Base-by-base conservation (phyloP, 2,113 vertebrate species). In the Mesocricetus auratus region DNA sequence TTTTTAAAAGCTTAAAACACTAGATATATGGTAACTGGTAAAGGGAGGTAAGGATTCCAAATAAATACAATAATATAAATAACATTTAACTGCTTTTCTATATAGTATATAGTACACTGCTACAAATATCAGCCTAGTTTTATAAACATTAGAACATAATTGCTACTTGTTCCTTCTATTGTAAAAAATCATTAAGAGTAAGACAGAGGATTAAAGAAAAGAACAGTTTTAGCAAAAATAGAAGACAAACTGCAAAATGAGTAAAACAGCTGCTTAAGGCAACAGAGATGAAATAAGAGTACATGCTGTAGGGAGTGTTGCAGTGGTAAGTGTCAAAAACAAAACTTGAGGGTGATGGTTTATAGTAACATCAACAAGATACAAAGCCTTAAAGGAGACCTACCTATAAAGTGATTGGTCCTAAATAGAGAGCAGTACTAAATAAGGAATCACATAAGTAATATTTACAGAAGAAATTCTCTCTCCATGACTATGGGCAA, bases 41-140 rank as follows among this genome's bases (percentile, higher is more conserved):
- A 95, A 94, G 62, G 29, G 78, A 82, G 31, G 42, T 79, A 21
- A 83, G 6, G 82, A 81, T 96, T 95, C 56, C 79, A 93, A 94
- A 93, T 87, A 96, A 95, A 58, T 15, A 89, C n/a, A 96, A 94
- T 47, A 17, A 47, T 86, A 86, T 82, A 92, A 87, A 90, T 58
- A 93, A 69, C 83, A 95, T 47, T 2, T 16, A 89, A 19, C 45
- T 86, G n/a, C 66, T 15, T 56, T 62, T 89, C 2, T 89, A 93
- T 58, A 69, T 0, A 94, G 36, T 66, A 69, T 56, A 8, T 58
- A 79, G 58, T 42, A 64, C 15, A n/a, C 47, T 90, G 68, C 15
- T 81, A 96, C 12, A 73, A n/a, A 79, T 3, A 73, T 5, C 26
- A 85, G 53, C 8, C 2, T 60, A 75, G 29, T 95, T 92, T 95